These are phyloP conservation scores for Fragum fragum DNA, from an alignment of 2,888 invertebrate genomes.

Conservation along the genomic window DNA sequence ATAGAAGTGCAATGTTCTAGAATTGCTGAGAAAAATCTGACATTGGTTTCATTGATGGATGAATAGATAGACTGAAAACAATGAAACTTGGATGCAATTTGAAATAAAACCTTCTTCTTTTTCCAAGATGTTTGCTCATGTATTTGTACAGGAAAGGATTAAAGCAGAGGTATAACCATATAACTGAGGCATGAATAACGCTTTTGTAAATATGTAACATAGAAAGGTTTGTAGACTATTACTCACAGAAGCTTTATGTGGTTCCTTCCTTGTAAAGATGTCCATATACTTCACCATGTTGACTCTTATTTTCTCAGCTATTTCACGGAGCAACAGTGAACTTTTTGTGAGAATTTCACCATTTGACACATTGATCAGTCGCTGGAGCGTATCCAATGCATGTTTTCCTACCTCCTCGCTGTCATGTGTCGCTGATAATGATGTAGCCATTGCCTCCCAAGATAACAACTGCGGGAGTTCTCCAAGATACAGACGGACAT, in stretches of 20 bases:
- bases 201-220: no score
- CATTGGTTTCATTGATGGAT: no score
- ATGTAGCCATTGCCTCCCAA: conserved; percentile 74
- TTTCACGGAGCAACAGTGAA: conserved; percentile 71
- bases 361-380: conserved; percentile 74
- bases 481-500: conserved; percentile 81
- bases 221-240: no score
- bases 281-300: conserved; percentile 79
- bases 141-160: no score
- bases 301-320: conserved; percentile 80
- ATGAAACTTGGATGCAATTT: no score
- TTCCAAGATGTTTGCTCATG: no score
- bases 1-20: no score
- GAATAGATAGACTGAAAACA: no score
- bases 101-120: no score
- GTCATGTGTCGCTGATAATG: conserved; percentile 77
- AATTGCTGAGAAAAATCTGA: no score
- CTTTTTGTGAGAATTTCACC: conserved; percentile 79
- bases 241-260: conserved; percentile 80
- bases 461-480: conserved; percentile 78
- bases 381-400: conserved; percentile 71
- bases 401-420: conserved; percentile 76
- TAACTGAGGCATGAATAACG: no score
- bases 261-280: conserved; percentile 74
- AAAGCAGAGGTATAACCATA: no score